phyloP scores from a whole-genome alignment of 2,888 invertebrate genomes.

The Orthosia incerta region DNA sequence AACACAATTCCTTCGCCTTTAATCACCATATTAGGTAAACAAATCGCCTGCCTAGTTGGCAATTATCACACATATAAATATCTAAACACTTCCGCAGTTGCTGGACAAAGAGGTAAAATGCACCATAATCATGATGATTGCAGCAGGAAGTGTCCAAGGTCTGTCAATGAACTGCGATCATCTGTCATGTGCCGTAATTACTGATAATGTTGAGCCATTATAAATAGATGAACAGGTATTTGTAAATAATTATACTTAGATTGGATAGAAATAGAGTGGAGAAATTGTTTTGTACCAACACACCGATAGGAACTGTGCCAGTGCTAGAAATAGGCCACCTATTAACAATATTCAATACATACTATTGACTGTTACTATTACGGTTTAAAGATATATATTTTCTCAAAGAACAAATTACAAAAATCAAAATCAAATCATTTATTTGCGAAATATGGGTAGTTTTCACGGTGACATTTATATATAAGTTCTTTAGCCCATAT shows the following conservation, averaged over 20 bases:
- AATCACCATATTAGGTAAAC: slow-evolving; percentile 44
- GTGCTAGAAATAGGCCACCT: too few species aligned
- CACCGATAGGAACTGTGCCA: too few species aligned
- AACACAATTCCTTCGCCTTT: neutral
- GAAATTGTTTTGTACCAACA: neutral
- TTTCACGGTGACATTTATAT: too few species aligned
- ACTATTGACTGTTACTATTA: too few species aligned
- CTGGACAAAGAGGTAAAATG: slow-evolving; percentile 58
- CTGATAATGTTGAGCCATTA: slow-evolving; percentile 22
- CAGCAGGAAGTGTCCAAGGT: slow-evolving; percentile 58
- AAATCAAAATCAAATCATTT: too few species aligned
- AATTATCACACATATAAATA: slow-evolving; percentile 43
- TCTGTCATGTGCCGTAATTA: slow-evolving; percentile 39
- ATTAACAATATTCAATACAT: too few species aligned
- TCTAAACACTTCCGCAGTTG: slow-evolving; percentile 38
- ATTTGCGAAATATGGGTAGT: too few species aligned
- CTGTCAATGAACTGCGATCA: slow-evolving; percentile 64
- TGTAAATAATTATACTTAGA: slow-evolving; percentile 10
- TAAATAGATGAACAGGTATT: slow-evolving; percentile 29
- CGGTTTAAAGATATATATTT: too few species aligned
- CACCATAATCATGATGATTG: slow-evolving; percentile 38
- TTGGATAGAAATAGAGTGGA: neutral
- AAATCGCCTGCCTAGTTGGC: slow-evolving; percentile 38
- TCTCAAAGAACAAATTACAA: too few species aligned
- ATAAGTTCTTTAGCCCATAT: too few species aligned